These are phyloP conservation scores for Labia minor DNA, from an alignment of 2,888 invertebrate species.

Conservation along the genomic window DNA sequence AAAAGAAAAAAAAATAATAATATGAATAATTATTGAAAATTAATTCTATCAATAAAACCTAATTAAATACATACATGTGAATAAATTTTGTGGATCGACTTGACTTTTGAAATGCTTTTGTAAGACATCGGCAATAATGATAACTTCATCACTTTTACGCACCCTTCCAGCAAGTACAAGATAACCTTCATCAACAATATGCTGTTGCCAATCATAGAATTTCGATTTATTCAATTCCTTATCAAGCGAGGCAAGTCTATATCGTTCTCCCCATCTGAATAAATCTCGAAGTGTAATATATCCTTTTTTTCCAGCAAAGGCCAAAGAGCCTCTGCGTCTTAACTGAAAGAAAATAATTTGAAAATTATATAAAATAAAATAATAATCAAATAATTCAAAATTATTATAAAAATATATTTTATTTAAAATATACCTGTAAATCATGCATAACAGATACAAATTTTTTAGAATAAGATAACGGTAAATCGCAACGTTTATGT, in stretches of 20 bases:
- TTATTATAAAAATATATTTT: not conserved
- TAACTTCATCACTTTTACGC: slow-evolving; percentile 68
- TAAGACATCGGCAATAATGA: slow-evolving; percentile 67
- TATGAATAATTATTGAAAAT: not conserved
- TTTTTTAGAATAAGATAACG: slow-evolving; percentile 76
- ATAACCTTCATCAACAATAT: slow-evolving; percentile 89
- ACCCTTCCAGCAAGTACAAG: slow-evolving; percentile 88
- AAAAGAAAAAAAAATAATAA: slow-evolving; percentile 23
- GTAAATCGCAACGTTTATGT: slow-evolving; percentile 76
- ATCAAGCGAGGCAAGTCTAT: slow-evolving; percentile 52
- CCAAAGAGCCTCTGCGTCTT: slow-evolving; percentile 68
- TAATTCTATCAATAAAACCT: not conserved
- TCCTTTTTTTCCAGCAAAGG: slow-evolving; percentile 79
- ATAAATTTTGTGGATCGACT: slow-evolving; percentile 54
- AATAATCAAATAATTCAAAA: slow-evolving; percentile 13
- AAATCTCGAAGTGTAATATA: slow-evolving; percentile 91
- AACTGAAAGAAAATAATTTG: slow-evolving; percentile 35
- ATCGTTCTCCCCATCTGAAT: slow-evolving; percentile 94
- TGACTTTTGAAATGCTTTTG: slow-evolving; percentile 67
- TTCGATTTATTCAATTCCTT: slow-evolving; percentile 43
- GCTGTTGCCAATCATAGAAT: slow-evolving; percentile 93
- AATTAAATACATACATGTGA: slow-evolving; percentile 41
- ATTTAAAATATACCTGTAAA: slow-evolving; percentile 50
- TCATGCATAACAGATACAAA: slow-evolving; percentile 87
- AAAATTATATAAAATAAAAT: not conserved